Percentiles rank a stretch among this genome's conserved stretches.
phyloP scores from a whole-genome alignment of 2,113 vertebrate genomes.

The Cryptotis parvus region DNA sequence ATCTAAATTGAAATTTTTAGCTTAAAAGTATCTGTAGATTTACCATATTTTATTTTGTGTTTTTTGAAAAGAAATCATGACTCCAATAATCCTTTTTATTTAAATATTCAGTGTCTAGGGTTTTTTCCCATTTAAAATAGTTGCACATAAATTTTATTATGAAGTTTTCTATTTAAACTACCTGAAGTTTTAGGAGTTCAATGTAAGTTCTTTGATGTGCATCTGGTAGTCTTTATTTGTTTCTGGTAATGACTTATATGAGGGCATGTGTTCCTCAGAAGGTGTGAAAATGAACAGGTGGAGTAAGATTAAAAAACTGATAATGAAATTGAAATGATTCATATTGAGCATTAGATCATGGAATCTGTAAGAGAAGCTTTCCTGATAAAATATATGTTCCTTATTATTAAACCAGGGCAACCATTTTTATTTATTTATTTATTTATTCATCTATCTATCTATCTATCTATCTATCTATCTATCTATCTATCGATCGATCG shows the following conservation, averaged over 20 bases:
- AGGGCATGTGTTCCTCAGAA: not conserved
- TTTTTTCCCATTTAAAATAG: not conserved
- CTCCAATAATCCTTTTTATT: not conserved
- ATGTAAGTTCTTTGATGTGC: too few species aligned
- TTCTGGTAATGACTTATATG: too few species aligned
- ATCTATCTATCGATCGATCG: too few species aligned
- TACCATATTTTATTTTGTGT: not conserved
- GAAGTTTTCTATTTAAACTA: not conserved
- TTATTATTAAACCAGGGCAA: not conserved
- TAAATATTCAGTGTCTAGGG: not conserved
- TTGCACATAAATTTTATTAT: conserved; percentile 13
- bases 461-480: too few species aligned
- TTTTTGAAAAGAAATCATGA: conserved; percentile 8
- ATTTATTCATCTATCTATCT: too few species aligned
- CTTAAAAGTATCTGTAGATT: not conserved
- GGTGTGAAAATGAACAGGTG: not conserved
- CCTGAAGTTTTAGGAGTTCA: not conserved
- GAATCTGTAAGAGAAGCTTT: not conserved
- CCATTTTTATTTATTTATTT: too few species aligned
- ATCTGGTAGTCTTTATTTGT: too few species aligned
- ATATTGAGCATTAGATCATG: not conserved
- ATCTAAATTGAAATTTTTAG: not conserved
- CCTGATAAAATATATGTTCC: not conserved
- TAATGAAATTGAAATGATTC: conserved; percentile 4
- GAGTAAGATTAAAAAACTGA: not conserved